phyloP scores from a whole-genome alignment of 2,113 vertebrate genomes.

The Syngnathoides biaculeatus region DNA sequence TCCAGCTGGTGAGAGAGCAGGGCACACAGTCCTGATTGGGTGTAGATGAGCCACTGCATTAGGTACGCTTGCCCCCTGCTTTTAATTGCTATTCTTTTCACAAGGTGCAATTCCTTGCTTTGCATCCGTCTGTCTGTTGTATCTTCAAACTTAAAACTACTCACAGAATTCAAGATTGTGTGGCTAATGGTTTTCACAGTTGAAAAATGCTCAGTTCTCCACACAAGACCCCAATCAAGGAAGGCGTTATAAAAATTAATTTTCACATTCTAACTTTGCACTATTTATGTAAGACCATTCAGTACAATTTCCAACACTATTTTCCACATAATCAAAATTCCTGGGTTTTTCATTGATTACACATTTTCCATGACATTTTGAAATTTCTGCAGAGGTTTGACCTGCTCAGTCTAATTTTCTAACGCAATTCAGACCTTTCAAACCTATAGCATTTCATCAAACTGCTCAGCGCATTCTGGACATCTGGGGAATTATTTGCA shows the following conservation, averaged over 20 bases:
- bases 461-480: neutral
- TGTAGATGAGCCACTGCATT: neutral
- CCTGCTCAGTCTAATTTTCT: neutral
- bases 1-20: conserved; percentile 50
- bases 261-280: neutral
- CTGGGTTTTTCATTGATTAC: too few relatives aligned
- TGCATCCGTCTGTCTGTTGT: neutral
- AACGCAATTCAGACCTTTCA: neutral
- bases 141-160: neutral
- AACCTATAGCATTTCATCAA: neutral
- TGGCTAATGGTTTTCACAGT: neutral
- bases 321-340: neutral
- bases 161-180: too few relatives aligned
- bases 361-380: neutral
- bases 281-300: neutral
- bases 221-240: neutral
- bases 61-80: neutral
- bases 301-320: neutral
- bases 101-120: neutral
- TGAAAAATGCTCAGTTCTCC: neutral
- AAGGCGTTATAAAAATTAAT: neutral
- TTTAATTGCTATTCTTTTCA: neutral
- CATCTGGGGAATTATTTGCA: too few relatives aligned
- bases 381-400: neutral
- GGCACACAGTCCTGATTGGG: neutral